These are phyloP conservation scores for Drosophila suboccidentalis DNA, from an alignment of 2,888 invertebrate species.

Conservation along the genomic window DNA sequence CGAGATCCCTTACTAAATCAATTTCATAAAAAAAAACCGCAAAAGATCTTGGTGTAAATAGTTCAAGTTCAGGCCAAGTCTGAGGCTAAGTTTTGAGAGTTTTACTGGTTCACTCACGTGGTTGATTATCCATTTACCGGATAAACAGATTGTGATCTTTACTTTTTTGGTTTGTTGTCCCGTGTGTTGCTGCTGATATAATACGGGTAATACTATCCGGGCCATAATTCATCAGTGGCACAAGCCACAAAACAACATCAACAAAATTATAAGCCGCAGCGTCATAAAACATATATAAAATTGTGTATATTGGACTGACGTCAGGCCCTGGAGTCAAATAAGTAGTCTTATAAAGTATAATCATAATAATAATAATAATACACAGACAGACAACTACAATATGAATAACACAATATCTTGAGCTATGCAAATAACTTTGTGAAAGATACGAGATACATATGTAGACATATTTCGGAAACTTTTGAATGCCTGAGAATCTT, in stretches of 20 bases:
- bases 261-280: constrained; percentile 58
- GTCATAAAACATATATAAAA: constrained; percentile 62
- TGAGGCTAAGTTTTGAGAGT: neutral
- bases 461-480: constrained; percentile 41
- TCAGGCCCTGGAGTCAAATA: constrained; percentile 55
- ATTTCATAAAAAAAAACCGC: fast-evolving
- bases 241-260: constrained; percentile 60
- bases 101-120: constrained; percentile 22
- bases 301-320: constrained; percentile 64
- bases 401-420: constrained; percentile 45
- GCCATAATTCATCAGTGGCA: constrained; percentile 71
- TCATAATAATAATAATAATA: constrained; percentile 7
- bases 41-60: neutral
- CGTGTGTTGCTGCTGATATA: constrained; percentile 39
- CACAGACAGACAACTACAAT: constrained; percentile 19
- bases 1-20: neutral
- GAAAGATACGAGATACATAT: constrained; percentile 34
- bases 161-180: constrained; percentile 20
- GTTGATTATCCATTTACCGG: constrained; percentile 32
- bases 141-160: constrained; percentile 19
- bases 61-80: neutral
- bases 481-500: constrained; percentile 7
- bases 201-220: constrained; percentile 27
- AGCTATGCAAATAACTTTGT: constrained; percentile 48
- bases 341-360: constrained; percentile 39